Evolutionary conservation across 2,113 vertebrate species (phyloP), one percentile per base, ranked within the genome.

Genomic region (Paralichthys olivaceus): DNA sequence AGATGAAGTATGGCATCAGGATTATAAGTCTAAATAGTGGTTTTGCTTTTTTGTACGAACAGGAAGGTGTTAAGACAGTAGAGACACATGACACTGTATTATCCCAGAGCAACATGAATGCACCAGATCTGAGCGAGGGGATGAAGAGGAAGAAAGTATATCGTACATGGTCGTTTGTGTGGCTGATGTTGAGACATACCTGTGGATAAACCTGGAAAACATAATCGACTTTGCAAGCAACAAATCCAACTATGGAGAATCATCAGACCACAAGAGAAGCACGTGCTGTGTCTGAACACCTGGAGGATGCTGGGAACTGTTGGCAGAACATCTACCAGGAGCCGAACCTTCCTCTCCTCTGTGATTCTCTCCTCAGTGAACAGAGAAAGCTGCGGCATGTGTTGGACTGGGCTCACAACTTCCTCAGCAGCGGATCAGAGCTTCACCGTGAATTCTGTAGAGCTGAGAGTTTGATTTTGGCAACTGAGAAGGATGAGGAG

Each of bases 391-490:
- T 95, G 15, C 66, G 73, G 17, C 79, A 89, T 66, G 87, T 91
- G 56, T 72, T 93, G 75, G 84, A 82, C 22, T 94, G 91, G 93
- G 89, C 92, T 72, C 81, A 93, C 56, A 83, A 87, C n/a, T 91
- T 93, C 64, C 72, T 81, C 55, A 23, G 22, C 15, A 28, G 23
- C 20, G 54, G 56, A 0, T 79, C 82, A 71, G 78, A 80, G 12
- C 47, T 54, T 56, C 47, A 68, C 37, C 20, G 56, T 7, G 43
- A 81, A n/a, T 12, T 75, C 3, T 66, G 79, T 62, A 84, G 25
- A 58, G 72, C 64, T 28, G 75, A 72, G 7, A 22, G 25, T 63
- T 55, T 71, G 25, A 65, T 20, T 9, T 22, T 51, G 14, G 29
- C 49, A 0, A 0, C 14, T 17, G 55, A 62, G 7, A 20, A 76